These are phyloP conservation scores for Deroptyus accipitrinus DNA, from an alignment of 2,113 vertebrate species.

Conservation along the genomic window DNA sequence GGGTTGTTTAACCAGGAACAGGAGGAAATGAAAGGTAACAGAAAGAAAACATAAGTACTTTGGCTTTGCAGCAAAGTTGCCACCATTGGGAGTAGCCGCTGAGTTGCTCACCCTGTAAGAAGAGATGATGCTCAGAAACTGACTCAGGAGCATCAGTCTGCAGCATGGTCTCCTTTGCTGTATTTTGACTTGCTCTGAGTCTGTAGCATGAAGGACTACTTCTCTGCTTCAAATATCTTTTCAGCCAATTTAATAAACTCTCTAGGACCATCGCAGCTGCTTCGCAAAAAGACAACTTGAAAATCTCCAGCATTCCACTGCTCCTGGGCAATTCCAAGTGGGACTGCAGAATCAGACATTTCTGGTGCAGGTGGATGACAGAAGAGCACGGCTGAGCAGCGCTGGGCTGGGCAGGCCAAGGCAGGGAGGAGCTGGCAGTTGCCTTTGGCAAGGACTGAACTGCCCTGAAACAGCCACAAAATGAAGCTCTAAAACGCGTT, in stretches of 20 bases:
- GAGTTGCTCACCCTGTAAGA: rapidly evolving
- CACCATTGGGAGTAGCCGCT: rapidly evolving
- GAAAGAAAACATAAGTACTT: rapidly evolving
- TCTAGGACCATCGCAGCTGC: no score
- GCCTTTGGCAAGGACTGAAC: rapidly evolving
- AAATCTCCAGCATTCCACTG: neutral
- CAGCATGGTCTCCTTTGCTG: neutral
- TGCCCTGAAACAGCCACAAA: neutral
- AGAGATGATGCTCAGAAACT: neutral
- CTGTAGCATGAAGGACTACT: neutral
- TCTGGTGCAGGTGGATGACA: rapidly evolving
- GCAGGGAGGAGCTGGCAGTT: neutral
- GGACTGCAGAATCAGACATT: rapidly evolving
- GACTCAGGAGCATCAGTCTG: neutral
- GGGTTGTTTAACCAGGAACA: neutral
- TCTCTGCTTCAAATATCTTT: neutral
- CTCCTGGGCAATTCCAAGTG: neutral
- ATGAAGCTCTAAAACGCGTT: neutral
- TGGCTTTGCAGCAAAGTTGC: neutral
- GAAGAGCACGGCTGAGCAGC: rapidly evolving
- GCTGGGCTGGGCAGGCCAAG: neutral
- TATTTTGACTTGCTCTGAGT: neutral
- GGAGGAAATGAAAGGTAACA: neutral
- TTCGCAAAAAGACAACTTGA: neutral
- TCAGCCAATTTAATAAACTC: neutral